Base-by-base conservation (phyloP, 2,797 vertebrate species). In the Diceros bicornis region DNA sequence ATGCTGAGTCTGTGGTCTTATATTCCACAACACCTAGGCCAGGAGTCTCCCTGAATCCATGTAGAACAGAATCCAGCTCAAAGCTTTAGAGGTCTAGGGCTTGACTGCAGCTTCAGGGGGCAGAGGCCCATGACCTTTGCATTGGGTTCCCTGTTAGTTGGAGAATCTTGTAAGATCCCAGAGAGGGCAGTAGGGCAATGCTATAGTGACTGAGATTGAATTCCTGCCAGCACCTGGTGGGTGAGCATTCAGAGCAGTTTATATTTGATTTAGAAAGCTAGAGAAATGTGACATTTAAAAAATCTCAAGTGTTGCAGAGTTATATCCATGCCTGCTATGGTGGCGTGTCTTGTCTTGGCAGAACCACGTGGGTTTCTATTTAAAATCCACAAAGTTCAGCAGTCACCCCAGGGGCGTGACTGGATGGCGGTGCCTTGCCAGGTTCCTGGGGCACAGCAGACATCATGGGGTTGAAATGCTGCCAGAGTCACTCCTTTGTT, bases 271-370 rank as follows among this genome's bases (percentile, higher is more conserved):
- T 92, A 69, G 61, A 96, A 79, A 96, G 59, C 77, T 90, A 25
- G 77, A 85, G 72, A 93, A 68, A 50, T 57, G 34, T 95, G 89
- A 74, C 94, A 88, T 88, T 97, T 94, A 14, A 92, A 95, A 97
- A 29, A 93, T 57, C 75, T 84, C 8, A 74, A 93, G 89, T 66
- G 62, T 37, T 68, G 32, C 2, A 14, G 92, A 68, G 27, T 95
- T 69, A n/a, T 25, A 55, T 52, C 37, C 29, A 47, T 4, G 12
- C 64, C 79, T 61, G 32, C 74, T 50, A 2, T 6, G n/a, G n/a
- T 25, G 21, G 91, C 71, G 12, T 0, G 7, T 71, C 74, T 97
- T 7, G 21, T 79, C 92, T 50, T 81, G 68, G 78, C 55, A 81
- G 52, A 91, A 66, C 47, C n/a, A 64, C 10, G 20, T 72, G 87